Conservation (phyloP, 1,140 invertebrate species). For the Anoplophora glabripennis region DNA sequence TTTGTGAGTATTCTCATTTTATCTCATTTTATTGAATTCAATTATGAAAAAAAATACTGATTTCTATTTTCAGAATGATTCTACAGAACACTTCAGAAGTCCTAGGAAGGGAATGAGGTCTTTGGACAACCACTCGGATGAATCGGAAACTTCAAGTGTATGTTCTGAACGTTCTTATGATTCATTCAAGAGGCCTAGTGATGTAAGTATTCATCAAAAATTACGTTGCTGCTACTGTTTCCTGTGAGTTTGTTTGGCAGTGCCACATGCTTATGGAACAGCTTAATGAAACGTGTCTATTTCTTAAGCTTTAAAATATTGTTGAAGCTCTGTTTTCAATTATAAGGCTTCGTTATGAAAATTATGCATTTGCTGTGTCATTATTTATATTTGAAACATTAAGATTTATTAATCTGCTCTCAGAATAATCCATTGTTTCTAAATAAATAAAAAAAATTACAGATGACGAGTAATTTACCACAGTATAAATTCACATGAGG, state of each 20-base stretch:
- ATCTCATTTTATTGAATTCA: no score
- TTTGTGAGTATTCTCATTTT: conserved; percentile 57
- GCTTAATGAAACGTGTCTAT: no score
- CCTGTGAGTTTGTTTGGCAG: conserved; percentile 4
- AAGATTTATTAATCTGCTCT: no score
- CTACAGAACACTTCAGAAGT: conserved; percentile 30
- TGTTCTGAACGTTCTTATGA: conserved; percentile 77
- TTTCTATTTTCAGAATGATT: conserved; percentile 29
- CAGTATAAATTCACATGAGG: no score
- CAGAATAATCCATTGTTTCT: no score
- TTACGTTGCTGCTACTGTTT: background rate
- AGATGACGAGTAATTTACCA: no score
- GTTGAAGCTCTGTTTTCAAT: background rate
- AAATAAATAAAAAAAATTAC: no score
- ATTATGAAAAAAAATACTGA: no score
- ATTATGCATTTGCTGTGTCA: conserved; percentile 3
- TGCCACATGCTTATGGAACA: background rate
- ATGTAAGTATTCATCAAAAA: conserved; percentile 63
- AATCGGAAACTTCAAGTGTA: conserved; percentile 92
- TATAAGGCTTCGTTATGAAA: background rate
- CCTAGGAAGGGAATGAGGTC: conserved; percentile 41
- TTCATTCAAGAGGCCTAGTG: conserved; percentile 72
- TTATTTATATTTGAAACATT: conserved; percentile 8
- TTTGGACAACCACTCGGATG: conserved; percentile 58
- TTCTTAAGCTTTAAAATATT: no score